Base-by-base conservation (phyloP, 1,140 invertebrate species). In the Periplaneta americana region DNA sequence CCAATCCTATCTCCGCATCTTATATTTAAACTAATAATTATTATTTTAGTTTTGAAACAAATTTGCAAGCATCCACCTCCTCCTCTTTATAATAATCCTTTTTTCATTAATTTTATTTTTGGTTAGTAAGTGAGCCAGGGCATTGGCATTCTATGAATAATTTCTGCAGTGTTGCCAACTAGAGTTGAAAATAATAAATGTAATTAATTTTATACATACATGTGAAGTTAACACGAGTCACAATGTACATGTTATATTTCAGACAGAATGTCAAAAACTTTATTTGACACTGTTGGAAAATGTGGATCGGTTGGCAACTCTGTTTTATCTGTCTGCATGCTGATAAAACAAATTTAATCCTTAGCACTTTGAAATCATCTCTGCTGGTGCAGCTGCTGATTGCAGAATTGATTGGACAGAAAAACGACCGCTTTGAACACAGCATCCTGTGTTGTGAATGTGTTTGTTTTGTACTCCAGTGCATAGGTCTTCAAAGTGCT, bases 101-200 rank as follows among this genome's bases (percentile, higher is more conserved):
- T 36, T 75, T 76, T 82, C 31, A 75, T 78, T 78, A 81, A 74
- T 74, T 28, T 79, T 66, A 75, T 34, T 82, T 79, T 78, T 74
- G 83, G 75, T 83, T 82, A 82, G 79, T 82, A 89, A 86, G 83
- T 91, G 91, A 93, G 93, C 93, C 93, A 94, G 94, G 94, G 94
- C 93, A 95, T 94, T 95, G 93, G 93, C 93, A 93, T 93, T 91
- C 91, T 89, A 89, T 78, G 34, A 74, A 78, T 48, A 66, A 34
- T 80, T 74, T 35, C 17, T 80, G 34, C 80, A 80, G 74, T 57
- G 74, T 80, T 80, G 80, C 48, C 80, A 80, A 80, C 80, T 66
- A 31, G 13, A 36, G 28, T 28, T 39, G 28, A 36, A 35, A 36
- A 22, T 34, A 80, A 11, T n/a, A 33, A 34, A 57, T 80, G 22